A percentile compares a stretch with the other conserved stretches of the same genome.
Conservation (phyloP, 2,113 vertebrate genomes). For the Rostratula benghalensis region DNA sequence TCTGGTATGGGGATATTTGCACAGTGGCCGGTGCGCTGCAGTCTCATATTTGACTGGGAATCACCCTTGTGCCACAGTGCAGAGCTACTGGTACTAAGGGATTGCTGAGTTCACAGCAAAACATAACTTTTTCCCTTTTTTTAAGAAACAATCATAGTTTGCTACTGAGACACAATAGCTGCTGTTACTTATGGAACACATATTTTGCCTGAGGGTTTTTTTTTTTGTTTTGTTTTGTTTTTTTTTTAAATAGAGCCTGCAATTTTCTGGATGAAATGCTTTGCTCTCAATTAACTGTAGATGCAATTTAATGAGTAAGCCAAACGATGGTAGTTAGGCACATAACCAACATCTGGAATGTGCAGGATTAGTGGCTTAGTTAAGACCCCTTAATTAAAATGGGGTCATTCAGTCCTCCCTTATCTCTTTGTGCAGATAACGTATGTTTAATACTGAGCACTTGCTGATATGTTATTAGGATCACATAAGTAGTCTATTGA, state of each 20-base stretch:
- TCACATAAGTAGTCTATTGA: background rate
- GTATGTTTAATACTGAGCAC: background rate
- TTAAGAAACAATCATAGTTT: background rate
- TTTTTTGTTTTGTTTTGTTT: no score
- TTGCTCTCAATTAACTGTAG: background rate
- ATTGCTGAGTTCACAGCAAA: background rate
- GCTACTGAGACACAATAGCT: background rate
- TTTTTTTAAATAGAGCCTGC: background rate
- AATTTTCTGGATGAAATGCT: background rate
- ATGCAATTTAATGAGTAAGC: background rate
- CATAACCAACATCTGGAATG: background rate
- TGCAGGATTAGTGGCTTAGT: background rate
- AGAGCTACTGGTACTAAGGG: background rate
- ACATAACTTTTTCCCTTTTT: background rate
- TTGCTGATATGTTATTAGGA: constrained; percentile 3
- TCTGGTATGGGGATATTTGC: background rate
- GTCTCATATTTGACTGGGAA: background rate
- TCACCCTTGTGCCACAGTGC: accelerated
- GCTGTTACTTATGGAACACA: accelerated
- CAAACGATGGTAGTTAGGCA: background rate
- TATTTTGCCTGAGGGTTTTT: background rate
- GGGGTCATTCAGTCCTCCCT: background rate
- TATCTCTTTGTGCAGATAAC: background rate
- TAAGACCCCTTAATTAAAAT: background rate
- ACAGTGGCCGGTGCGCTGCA: accelerated